Evolutionary conservation across 2,888 invertebrate genomes (phyloP), one percentile per base, ranked within the genome.

Genomic region (Apotomis capreana): DNA sequence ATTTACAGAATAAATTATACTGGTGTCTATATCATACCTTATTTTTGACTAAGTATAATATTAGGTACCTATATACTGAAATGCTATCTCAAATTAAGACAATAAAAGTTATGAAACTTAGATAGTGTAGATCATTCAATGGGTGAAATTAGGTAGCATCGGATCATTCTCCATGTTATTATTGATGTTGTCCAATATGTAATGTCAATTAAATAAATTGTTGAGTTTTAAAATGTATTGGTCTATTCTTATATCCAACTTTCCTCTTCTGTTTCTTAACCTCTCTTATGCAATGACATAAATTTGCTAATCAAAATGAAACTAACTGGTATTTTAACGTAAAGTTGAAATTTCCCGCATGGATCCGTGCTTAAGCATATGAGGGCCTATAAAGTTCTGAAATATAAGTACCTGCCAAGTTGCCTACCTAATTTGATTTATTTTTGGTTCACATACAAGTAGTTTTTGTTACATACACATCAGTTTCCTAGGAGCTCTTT

Each of bases 151-250:
- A 74, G 74, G 67, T 75, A 74, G 74, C 67, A 68, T 70, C 73
- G 63, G 60, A 79, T 76, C 70, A 74, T 79, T 78, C 78, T 79
- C 68, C 70, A 77, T 76, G 73, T 78, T 75, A 79, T 78, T 82
- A 81, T 83, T 80, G 78, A 82, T 85, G 85, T 87, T 86, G 84
- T 85, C 79, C 78, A 83, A 83, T 80, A 78, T 86, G 80, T 78
- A 78, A 68, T 82, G 87, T 88, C 87, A 90, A 87, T 91, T 90
- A 88, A 85, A 85, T 83, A 83, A 85, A 86, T 74, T 88, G 85
- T 89, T 88, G 81, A 85, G 78, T 78, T 77, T 61, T 2, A 57
- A 61, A 61, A 26, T 3, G n/a, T 1, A 5, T 9, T 5, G 5
- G 10, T 13, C 52, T 5, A 5, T 15, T 64, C 12, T 64, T 12